phyloP scores from a whole-genome alignment of 2,113 vertebrate genomes.

The Elephas maximus region DNA sequence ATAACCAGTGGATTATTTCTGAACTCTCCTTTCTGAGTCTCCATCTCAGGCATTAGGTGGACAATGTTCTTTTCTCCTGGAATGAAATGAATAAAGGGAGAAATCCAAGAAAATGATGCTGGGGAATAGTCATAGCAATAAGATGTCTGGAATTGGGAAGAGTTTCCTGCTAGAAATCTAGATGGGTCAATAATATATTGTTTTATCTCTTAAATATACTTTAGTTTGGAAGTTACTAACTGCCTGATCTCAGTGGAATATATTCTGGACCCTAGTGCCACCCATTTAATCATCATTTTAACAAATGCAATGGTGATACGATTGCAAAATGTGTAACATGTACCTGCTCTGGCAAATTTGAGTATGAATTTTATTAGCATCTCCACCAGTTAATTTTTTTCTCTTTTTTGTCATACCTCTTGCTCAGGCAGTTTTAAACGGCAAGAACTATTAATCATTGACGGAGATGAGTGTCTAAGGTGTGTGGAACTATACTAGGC shows the following conservation, averaged over 20 bases:
- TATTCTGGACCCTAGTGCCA: background rate
- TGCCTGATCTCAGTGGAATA: background rate
- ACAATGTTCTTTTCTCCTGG: conserved; percentile 40
- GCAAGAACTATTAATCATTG: background rate
- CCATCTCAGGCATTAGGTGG: conserved; percentile 7
- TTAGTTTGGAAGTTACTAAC: conserved; percentile 8
- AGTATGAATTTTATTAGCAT: background rate
- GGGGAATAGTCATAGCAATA: conserved; percentile 25
- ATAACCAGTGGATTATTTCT: conserved; percentile 5
- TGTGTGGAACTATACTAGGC: background rate
- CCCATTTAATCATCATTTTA: background rate
- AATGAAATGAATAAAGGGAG: conserved; percentile 68
- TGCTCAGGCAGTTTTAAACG: background rate
- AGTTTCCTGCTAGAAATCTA: conserved; percentile 41
- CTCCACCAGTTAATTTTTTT: background rate
- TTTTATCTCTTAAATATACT: background rate
- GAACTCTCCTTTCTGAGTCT: background rate
- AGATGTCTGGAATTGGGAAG: conserved; percentile 44
- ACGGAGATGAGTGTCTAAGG: background rate
- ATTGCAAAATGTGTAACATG: background rate
- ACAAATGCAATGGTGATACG: background rate
- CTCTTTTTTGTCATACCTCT: background rate
- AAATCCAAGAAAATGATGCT: background rate
- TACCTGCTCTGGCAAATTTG: background rate
- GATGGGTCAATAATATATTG: background rate